A percentile compares a stretch with the other conserved stretches of the same genome.
Evolutionary conservation across 2,797 vertebrate genomes (phyloP).

Genomic region (Apogon hyalosoma): DNA sequence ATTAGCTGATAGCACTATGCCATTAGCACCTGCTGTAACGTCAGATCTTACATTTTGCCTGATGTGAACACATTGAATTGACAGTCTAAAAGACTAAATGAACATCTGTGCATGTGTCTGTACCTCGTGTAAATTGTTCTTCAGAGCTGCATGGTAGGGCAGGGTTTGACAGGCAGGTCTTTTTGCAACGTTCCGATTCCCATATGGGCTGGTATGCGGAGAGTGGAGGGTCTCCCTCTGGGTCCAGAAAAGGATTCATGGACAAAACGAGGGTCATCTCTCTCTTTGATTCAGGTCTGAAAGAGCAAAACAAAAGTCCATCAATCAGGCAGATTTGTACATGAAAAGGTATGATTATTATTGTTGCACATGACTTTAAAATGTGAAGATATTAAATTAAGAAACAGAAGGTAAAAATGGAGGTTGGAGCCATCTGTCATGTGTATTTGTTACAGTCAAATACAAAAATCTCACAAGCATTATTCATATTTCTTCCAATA

Average conservation of each 20-base stretch:
- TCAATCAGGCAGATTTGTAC: background rate
- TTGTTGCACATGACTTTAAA: too few species aligned
- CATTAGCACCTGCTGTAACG: constrained; percentile 19
- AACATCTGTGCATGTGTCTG: constrained; percentile 4
- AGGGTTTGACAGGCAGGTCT: constrained; percentile 78
- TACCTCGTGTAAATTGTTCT: constrained; percentile 60
- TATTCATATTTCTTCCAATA: constrained; percentile 45
- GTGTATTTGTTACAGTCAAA: too few species aligned
- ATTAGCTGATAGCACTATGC: constrained; percentile 21
- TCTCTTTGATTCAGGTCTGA: constrained; percentile 70
- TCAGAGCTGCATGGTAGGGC: constrained; percentile 66
- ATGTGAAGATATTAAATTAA: too few species aligned
- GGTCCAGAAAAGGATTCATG: constrained; percentile 93
- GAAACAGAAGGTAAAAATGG: too few species aligned
- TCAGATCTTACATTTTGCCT: constrained; percentile 14
- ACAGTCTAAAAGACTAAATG: background rate
- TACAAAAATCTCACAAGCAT: constrained; percentile 13
- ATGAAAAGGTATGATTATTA: background rate
- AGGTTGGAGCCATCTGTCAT: too few species aligned
- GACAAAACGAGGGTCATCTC: constrained; percentile 97
- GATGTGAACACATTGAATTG: constrained; percentile 8
- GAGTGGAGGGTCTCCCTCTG: constrained; percentile 89
- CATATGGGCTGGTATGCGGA: constrained; percentile 88
- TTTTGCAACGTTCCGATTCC: constrained; percentile 88
- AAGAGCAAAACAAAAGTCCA: constrained; percentile 3